Percentiles rank a stretch among this genome's conserved stretches.
Conservation (phyloP, 2,888 invertebrate species). For the Argyresthia albistria region DNA sequence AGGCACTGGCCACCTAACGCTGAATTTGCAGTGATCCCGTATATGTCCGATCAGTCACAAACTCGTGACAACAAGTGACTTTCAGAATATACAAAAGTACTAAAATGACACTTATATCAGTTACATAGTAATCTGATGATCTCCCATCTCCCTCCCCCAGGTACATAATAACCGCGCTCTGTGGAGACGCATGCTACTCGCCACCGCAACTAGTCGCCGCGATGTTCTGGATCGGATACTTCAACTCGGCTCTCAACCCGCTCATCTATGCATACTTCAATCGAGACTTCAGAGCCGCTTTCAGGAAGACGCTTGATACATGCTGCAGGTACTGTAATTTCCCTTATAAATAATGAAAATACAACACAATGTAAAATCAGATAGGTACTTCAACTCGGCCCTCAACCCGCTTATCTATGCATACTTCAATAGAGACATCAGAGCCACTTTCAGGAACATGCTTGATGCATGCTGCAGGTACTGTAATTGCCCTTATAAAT, state of each 20-base stretch:
- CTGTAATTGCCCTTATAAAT: too few species aligned
- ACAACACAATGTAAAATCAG: too few species aligned
- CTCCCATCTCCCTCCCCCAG: conserved; percentile 55
- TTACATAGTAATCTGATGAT: too few species aligned
- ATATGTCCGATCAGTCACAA: too few species aligned
- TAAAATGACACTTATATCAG: too few species aligned
- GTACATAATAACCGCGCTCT: conserved; percentile 87
- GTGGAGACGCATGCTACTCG: conserved; percentile 83
- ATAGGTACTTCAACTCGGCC: conserved; percentile 96
- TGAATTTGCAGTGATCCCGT: too few species aligned
- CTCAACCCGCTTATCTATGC: conserved; percentile 98
- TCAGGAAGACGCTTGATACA: conserved; percentile 88
- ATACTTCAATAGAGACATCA: conserved; percentile 97
- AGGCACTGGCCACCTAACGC: too few species aligned
- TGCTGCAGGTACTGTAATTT: conserved; percentile 78
- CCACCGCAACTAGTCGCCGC: conserved; percentile 90
- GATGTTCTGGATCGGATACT: conserved; percentile 98
- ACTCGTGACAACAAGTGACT: too few species aligned
- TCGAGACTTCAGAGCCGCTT: conserved; percentile 95
- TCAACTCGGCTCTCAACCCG: conserved; percentile 97
- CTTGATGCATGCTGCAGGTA: conserved; percentile 81
- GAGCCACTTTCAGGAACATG: conserved; percentile 94
- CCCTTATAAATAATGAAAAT: too few species aligned
- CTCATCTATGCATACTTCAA: conserved; percentile 98
- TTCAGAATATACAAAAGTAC: too few species aligned